phyloP scores from a whole-genome alignment of 1,140 invertebrate species.

The Danaus plexippus region DNA sequence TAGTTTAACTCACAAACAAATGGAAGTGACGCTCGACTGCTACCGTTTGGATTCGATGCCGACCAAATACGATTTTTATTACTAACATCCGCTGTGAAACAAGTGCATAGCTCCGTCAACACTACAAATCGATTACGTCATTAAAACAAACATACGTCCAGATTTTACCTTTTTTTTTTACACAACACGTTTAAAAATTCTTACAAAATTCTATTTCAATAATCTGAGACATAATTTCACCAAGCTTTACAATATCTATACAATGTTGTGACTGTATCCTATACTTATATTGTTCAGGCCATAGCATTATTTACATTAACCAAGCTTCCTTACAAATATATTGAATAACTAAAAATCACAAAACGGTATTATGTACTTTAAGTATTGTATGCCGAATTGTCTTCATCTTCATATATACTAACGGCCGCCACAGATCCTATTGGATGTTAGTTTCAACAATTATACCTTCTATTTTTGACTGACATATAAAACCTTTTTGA shows the following conservation, averaged over 20 bases:
- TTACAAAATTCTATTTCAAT: constrained; percentile 31
- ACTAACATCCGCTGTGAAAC: neutral
- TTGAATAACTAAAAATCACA: constrained; percentile 34
- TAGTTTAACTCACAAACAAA: constrained; percentile 10
- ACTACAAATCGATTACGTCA: neutral
- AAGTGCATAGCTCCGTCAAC: neutral
- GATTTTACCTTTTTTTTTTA: constrained; percentile 11
- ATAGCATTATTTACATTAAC: constrained; percentile 32
- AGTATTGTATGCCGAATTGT: constrained; percentile 42
- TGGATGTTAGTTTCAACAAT: neutral
- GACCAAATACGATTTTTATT: constrained; percentile 5
- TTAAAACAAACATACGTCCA: constrained; percentile 9
- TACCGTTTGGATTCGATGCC: constrained; percentile 24
- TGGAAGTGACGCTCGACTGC: constrained; percentile 8
- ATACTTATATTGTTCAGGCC: constrained; percentile 59
- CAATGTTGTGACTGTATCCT: constrained; percentile 52
- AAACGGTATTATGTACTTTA: constrained; percentile 15
- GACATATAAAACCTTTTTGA: neutral
- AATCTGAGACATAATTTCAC: constrained; percentile 48
- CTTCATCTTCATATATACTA: constrained; percentile 8
- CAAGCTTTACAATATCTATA: constrained; percentile 37
- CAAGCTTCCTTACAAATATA: constrained; percentile 36
- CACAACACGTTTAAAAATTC: constrained; percentile 26
- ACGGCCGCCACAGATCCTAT: neutral
- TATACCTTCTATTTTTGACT: neutral